Base-by-base conservation (phyloP, 1,140 invertebrate genomes). In the Nomia melanderi region DNA sequence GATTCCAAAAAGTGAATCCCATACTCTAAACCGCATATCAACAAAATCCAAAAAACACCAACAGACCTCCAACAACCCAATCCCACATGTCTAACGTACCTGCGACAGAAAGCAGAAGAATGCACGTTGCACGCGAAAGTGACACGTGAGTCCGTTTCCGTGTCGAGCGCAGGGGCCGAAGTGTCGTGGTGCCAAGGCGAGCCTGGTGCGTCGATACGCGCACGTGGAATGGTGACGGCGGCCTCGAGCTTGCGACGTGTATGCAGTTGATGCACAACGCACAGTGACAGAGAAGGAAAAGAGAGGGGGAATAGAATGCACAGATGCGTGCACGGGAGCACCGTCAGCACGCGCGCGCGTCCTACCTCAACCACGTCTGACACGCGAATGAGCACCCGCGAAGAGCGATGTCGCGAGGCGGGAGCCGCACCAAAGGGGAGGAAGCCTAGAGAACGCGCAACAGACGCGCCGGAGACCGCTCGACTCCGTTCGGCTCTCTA, bases 301-400 rank as follows among this genome's bases (percentile, higher is more conserved):
- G n/a, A n/a, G n/a, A n/a, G n/a, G n/a, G n/a, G n/a, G n/a, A n/a
- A n/a, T n/a, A n/a, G n/a, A n/a, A n/a, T n/a, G n/a, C n/a, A n/a
- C n/a, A n/a, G n/a, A 9, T 23, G 31, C 11, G 57, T n/a, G 20
- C 29, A 23, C 36, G 11, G 59, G 53, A 70, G 23, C 3, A 27
- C 66, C n/a, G n/a, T n/a, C 39, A 23, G 56, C 14, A 5, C 14
- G 41, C 27, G 29, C 54, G 36, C 64, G 59, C 77, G 69, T 82
- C 85, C 86, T 79, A 75, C 74, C 71, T 77, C 72, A 74, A 86
- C 81, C 84, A 84, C 86, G 89, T 87, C 77, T 84, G 85, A 85
- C 83, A 85, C 87, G 85, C 86, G 85, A 91, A 85, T 91, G 88
- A 86, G 80, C 67, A 69, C 50, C 57, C 64, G 72, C 36, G 84